Conservation (phyloP, 1,140 invertebrate genomes). For the Thereuonema tuberculata region DNA sequence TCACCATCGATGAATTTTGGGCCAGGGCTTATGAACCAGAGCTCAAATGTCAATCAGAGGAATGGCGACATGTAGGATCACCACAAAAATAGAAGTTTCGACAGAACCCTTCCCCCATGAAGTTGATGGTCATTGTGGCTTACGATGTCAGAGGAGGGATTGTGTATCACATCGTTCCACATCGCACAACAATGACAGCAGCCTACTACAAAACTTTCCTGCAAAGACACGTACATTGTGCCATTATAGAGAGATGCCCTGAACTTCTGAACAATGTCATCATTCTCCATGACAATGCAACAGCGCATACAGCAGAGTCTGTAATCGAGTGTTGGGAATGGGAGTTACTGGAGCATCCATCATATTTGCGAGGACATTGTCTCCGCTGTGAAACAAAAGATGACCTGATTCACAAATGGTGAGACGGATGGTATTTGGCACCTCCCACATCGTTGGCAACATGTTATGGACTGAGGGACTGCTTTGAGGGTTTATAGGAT, state of each 20-base stretch:
- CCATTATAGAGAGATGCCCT: neutral
- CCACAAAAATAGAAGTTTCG: neutral
- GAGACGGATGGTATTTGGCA: too few relatives aligned
- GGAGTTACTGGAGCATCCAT: neutral
- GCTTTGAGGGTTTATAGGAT: too few relatives aligned
- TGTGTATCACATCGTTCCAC: neutral
- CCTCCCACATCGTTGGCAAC: too few relatives aligned
- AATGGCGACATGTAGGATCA: slow-evolving; percentile 17
- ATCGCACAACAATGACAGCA: neutral
- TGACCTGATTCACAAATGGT: neutral
- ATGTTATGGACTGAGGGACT: too few relatives aligned
- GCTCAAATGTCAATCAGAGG: slow-evolving; percentile 18
- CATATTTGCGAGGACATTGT: neutral
- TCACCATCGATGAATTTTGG: neutral
- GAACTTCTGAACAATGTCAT: neutral
- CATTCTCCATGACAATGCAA: neutral
- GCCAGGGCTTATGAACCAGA: neutral
- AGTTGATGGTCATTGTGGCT: neutral
- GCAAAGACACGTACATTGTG: too few relatives aligned
- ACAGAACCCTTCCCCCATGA: neutral
- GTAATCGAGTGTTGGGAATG: neutral
- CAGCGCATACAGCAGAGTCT: neutral
- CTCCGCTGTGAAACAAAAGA: neutral
- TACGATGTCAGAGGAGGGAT: neutral
- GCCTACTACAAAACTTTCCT: neutral